These are phyloP conservation scores for Neuroscelio doddi DNA, from an alignment of 2,888 invertebrate species.

Conservation along the genomic window DNA sequence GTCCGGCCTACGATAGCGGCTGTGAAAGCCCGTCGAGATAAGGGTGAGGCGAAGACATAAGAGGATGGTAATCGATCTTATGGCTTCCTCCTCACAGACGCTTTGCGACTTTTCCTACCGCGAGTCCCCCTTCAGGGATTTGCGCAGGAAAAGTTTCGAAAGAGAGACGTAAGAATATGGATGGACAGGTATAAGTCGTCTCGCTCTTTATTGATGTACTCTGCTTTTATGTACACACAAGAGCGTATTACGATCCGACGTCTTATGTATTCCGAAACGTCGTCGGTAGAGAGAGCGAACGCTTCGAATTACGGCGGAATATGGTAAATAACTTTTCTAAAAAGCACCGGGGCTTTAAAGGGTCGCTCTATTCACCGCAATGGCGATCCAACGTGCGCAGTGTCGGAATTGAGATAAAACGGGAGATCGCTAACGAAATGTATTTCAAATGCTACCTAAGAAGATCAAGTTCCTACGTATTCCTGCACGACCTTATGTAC, in stretches of 20 bases:
- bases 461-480: slow-evolving; percentile 35
- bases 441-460: slow-evolving; percentile 40
- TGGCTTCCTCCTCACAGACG: slow-evolving; percentile 36
- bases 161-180: slow-evolving; percentile 40
- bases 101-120: slow-evolving; percentile 24
- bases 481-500: slow-evolving; percentile 5
- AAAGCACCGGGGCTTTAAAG: slow-evolving; percentile 35
- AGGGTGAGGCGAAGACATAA: slow-evolving; percentile 32
- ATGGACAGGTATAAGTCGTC: slow-evolving; percentile 43
- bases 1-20: slow-evolving; percentile 32
- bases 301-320: slow-evolving; percentile 49
- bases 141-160: slow-evolving; percentile 43
- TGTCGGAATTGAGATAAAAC: slow-evolving; percentile 40
- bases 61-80: slow-evolving; percentile 50
- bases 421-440: slow-evolving; percentile 34
- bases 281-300: slow-evolving; percentile 22
- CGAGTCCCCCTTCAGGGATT: slow-evolving; percentile 38
- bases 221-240: slow-evolving; percentile 38
- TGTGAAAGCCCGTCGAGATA: slow-evolving; percentile 31
- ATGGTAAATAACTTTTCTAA: slow-evolving; percentile 53
- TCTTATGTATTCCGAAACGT: slow-evolving; percentile 30
- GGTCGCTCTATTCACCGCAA: slow-evolving; percentile 32
- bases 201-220: slow-evolving; percentile 40
- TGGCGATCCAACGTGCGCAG: slow-evolving; percentile 24
- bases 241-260: slow-evolving; percentile 34